Evolutionary conservation across 1,140 invertebrate genomes (phyloP).

Genomic region (Bombus sibiricus): DNA sequence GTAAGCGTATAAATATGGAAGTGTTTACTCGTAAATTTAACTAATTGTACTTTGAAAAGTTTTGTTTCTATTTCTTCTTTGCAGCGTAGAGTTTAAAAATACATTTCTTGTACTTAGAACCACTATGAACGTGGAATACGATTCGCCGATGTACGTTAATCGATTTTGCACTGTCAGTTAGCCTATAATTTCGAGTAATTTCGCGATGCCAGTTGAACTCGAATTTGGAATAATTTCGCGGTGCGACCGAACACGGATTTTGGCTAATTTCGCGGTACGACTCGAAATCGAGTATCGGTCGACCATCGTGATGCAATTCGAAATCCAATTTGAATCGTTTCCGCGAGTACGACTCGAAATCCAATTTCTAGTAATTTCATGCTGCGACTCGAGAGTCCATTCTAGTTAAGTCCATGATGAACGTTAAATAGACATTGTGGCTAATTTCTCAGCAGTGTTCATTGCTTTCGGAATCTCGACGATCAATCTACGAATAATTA

Average conservation of each 20-base stretch:
- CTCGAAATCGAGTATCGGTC: constrained; percentile 7
- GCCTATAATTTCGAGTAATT: not conserved
- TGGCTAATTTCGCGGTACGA: not conserved
- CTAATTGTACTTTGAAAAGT: too few relatives aligned
- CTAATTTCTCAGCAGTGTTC: not conserved
- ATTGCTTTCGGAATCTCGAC: not conserved
- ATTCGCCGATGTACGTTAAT: not conserved
- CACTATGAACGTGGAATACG: too few relatives aligned
- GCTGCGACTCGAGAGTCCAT: too few relatives aligned
- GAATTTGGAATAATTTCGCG: constrained; percentile 1
- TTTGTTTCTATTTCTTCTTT: too few relatives aligned
- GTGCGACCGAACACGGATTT: not conserved
- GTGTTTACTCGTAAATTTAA: too few relatives aligned
- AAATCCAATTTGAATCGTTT: constrained; percentile 14
- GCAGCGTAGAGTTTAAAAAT: too few relatives aligned
- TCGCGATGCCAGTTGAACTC: not conserved
- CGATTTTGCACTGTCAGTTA: not conserved
- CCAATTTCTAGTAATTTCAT: not conserved
- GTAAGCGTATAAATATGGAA: too few relatives aligned
- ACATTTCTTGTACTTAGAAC: too few relatives aligned
- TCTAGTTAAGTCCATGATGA: not conserved
- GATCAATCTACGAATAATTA: not conserved
- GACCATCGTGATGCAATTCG: not conserved
- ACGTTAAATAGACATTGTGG: not conserved
- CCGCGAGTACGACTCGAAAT: not conserved